Evolutionary conservation across 2,797 vertebrate species (phyloP).

Genomic region (Poecilia velifera): DNA sequence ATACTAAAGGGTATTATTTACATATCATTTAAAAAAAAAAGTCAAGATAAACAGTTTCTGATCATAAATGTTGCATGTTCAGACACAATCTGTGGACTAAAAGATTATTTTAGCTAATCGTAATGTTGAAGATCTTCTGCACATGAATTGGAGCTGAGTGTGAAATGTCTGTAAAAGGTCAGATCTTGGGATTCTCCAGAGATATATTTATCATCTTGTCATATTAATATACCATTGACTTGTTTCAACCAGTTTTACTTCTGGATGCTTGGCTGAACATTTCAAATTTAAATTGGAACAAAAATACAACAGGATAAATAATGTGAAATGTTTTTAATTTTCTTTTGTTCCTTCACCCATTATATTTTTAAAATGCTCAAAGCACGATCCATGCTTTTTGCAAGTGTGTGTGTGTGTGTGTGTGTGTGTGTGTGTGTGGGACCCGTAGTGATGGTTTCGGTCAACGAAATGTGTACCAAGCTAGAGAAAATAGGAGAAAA

Average conservation of each 20-base stretch:
- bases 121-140: neutral
- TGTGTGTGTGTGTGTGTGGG: neutral
- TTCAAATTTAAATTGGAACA: neutral
- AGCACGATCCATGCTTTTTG: neutral
- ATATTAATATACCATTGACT: neutral
- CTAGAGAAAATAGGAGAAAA: constrained; percentile 12
- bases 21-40: neutral
- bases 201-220: neutral
- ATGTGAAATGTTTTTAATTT: neutral
- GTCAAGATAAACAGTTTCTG: neutral
- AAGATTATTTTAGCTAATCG: neutral
- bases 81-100: neutral
- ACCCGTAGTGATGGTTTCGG: neutral
- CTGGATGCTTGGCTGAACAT: neutral
- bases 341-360: neutral
- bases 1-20: neutral
- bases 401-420: neutral
- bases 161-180: neutral
- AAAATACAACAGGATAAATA: neutral
- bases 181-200: neutral
- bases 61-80: neutral
- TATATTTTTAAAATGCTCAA: neutral
- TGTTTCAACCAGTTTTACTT: neutral
- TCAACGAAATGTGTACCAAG: constrained; percentile 27
- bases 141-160: neutral